phyloP scores from a whole-genome alignment of 2,888 invertebrate species.

The Eristalis arbustorum region DNA sequence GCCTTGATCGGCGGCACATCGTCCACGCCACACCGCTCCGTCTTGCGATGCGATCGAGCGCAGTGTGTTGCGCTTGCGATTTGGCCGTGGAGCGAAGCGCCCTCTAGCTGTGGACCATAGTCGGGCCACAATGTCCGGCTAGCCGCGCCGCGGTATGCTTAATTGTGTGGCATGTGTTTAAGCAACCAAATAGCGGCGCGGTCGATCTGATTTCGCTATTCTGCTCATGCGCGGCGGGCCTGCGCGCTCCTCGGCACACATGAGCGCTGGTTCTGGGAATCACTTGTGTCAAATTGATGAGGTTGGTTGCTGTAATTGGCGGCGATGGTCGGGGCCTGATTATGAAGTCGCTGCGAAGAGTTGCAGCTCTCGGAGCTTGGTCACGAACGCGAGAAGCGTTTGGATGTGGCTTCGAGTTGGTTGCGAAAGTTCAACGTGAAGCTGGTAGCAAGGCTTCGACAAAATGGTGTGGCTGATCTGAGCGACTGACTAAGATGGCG shows the following conservation, averaged over 20 bases:
- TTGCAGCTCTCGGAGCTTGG: not conserved
- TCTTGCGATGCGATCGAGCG: slow-evolving; percentile 11
- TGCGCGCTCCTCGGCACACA: not conserved
- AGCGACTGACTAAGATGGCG: no score
- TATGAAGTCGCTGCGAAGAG: not conserved
- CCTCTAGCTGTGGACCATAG: slow-evolving; percentile 63
- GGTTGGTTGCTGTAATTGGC: slow-evolving; percentile 19
- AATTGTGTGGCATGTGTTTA: slow-evolving; percentile 44
- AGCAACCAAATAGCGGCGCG: slow-evolving; percentile 29
- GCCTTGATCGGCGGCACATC: slow-evolving; percentile 66
- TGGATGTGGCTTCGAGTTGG: not conserved
- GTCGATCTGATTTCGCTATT: slow-evolving; percentile 43
- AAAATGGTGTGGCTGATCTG: no score
- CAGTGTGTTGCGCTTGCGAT: slow-evolving; percentile 17
- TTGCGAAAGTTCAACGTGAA: no score
- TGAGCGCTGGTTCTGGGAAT: slow-evolving; percentile 19
- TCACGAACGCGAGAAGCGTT: not conserved
- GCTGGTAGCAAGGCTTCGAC: no score
- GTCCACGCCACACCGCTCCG: slow-evolving; percentile 40
- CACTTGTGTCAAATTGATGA: slow-evolving; percentile 45
- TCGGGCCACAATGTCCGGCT: slow-evolving; percentile 12
- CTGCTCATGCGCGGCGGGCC: not conserved
- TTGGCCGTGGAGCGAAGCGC: slow-evolving; percentile 11
- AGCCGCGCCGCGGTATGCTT: slow-evolving; percentile 1
- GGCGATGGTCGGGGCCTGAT: slow-evolving; percentile 22